phyloP scores from a whole-genome alignment of 2,888 invertebrate species.

The Cantharis rufa region DNA sequence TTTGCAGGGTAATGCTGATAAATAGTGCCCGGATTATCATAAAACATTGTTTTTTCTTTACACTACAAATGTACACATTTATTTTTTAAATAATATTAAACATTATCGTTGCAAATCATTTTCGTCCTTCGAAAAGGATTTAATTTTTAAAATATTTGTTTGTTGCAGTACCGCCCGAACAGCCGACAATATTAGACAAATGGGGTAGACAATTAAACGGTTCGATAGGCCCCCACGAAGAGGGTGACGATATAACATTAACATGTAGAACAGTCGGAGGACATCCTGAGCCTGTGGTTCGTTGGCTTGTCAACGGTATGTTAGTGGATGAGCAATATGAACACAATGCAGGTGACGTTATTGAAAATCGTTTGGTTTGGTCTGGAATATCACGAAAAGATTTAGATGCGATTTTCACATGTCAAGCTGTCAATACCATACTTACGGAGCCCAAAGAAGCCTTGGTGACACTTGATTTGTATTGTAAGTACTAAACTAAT shows the following conservation, averaged over 20 bases:
- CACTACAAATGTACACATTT: background rate
- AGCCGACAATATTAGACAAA: slow-evolving; percentile 82
- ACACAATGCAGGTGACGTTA: slow-evolving; percentile 83
- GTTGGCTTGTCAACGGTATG: slow-evolving; percentile 82
- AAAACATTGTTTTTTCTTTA: background rate
- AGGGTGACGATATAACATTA: slow-evolving; percentile 82
- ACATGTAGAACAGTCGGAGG: slow-evolving; percentile 88
- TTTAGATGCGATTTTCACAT: slow-evolving; percentile 84
- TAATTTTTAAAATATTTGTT: slow-evolving; percentile 9
- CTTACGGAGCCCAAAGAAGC: slow-evolving; percentile 80
- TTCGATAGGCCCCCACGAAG: slow-evolving; percentile 82
- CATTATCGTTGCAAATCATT: background rate
- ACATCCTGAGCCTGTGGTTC: slow-evolving; percentile 80
- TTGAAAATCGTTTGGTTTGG: slow-evolving; percentile 80
- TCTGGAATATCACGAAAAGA: slow-evolving; percentile 76
- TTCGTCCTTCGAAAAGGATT: background rate
- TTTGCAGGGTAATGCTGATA: slow-evolving; percentile 42
- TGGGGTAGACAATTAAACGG: slow-evolving; percentile 83
- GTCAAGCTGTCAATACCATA: slow-evolving; percentile 84
- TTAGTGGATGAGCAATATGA: slow-evolving; percentile 82
- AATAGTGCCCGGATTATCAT: slow-evolving; percentile 39
- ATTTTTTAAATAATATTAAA: background rate
- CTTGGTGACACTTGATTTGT: slow-evolving; percentile 76
- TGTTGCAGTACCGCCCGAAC: slow-evolving; percentile 82
- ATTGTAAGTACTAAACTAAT: slow-evolving; percentile 64